phyloP scores from a whole-genome alignment of 2,113 vertebrate species.

The Prunella fulvescens region DNA sequence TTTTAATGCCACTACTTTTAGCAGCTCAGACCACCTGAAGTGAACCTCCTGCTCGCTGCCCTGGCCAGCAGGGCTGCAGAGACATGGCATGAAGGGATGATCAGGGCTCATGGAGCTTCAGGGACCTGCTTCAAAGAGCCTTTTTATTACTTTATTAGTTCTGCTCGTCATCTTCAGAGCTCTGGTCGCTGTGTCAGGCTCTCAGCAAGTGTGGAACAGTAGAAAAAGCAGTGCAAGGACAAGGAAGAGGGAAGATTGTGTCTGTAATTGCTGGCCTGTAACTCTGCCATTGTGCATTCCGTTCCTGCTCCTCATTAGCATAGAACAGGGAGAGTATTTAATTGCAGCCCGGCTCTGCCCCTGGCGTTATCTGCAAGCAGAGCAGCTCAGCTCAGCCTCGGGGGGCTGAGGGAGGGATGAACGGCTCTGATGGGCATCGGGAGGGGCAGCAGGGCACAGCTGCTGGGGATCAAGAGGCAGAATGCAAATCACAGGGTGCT shows the following conservation, averaged over 20 bases:
- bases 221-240: not conserved
- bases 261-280: not conserved
- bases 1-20: not conserved
- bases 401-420: not conserved
- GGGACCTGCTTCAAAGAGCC: not conserved
- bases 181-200: not conserved
- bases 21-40: not conserved
- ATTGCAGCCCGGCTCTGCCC: not conserved
- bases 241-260: not conserved
- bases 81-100: accelerated
- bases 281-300: not conserved
- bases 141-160: not conserved
- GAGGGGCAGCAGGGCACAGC: not conserved
- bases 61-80: not conserved
- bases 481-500: not conserved
- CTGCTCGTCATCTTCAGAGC: not conserved
- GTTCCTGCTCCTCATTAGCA: not conserved
- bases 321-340: not conserved
- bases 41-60: not conserved
- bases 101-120: not conserved
- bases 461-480: not conserved
- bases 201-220: not conserved
- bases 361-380: not conserved
- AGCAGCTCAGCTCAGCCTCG: not conserved
- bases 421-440: not conserved